A percentile compares a stretch with the other conserved stretches of the same genome.
These are phyloP conservation scores for Drosophila erecta DNA, from an alignment of 1,140 invertebrate genomes.

Conservation along the genomic window DNA sequence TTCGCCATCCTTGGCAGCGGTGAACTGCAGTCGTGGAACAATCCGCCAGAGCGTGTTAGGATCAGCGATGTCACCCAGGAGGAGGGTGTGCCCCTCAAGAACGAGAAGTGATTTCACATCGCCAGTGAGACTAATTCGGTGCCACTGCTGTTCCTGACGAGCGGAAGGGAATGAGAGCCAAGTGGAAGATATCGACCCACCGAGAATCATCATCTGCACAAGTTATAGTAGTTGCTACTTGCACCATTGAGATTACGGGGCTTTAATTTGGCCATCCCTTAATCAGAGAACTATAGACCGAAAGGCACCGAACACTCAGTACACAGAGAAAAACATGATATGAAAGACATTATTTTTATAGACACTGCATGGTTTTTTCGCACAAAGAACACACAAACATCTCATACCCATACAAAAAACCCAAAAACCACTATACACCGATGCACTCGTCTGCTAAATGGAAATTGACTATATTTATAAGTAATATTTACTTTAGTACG, in stretches of 20 bases:
- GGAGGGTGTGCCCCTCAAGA: slow-evolving; percentile 81
- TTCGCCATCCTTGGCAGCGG: slow-evolving; percentile 90
- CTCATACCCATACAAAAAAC: slow-evolving; percentile 18
- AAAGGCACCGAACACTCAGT: slow-evolving; percentile 7
- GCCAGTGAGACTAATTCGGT: slow-evolving; percentile 1
- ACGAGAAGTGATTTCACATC: slow-evolving; percentile 50
- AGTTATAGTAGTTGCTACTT: slow-evolving; percentile 72
- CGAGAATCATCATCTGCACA: slow-evolving; percentile 53
- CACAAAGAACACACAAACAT: slow-evolving; percentile 24
- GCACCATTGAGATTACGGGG: slow-evolving; percentile 62
- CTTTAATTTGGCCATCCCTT: slow-evolving; percentile 21
- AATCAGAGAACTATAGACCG: slow-evolving; percentile 5
- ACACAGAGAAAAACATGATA: slow-evolving; percentile 31
- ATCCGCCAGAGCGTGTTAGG: slow-evolving; percentile 77
- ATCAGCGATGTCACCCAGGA: slow-evolving; percentile 63
- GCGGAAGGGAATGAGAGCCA: slow-evolving; percentile 1
- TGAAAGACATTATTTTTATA: slow-evolving; percentile 74
- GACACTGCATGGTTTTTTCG: slow-evolving; percentile 52
- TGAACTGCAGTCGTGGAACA: slow-evolving; percentile 87
- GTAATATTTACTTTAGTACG: slow-evolving; percentile 76
- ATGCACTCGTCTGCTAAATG: slow-evolving; percentile 52
- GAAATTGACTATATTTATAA: slow-evolving; percentile 69
- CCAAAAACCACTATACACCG: slow-evolving; percentile 30
- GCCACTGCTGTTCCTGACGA: neutral
- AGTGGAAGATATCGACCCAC: slow-evolving; percentile 3